These are phyloP conservation scores for Pseudoatta argentina DNA, from an alignment of 1,140 invertebrate species.

Conservation along the genomic window DNA sequence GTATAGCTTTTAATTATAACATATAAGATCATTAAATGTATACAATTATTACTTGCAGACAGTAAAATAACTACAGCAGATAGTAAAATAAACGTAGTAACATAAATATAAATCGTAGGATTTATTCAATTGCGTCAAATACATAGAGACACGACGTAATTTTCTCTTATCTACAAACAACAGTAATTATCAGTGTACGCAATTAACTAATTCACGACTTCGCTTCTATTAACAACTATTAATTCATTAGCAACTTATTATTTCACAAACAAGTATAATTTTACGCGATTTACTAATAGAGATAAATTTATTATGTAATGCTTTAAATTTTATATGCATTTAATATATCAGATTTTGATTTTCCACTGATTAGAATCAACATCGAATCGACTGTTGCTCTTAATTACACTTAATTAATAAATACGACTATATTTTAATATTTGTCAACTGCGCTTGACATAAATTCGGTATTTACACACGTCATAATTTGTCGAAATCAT, in stretches of 20 bases:
- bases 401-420: too few relatives aligned
- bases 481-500: neutral
- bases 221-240: neutral
- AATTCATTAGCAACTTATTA: neutral
- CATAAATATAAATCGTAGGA: neutral
- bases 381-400: too few relatives aligned
- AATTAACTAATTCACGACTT: neutral
- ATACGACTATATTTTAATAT: neutral
- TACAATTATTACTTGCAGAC: neutral
- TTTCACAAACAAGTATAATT: neutral
- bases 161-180: neutral
- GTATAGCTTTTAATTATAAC: neutral
- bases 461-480: neutral
- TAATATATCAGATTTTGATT: constrained; percentile 5
- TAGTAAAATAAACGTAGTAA: neutral
- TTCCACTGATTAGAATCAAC: neutral
- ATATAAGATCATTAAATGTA: neutral
- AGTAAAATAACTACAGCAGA: neutral
- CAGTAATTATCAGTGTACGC: neutral
- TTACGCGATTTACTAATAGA: neutral
- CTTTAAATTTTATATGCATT: neutral
- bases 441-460: neutral
- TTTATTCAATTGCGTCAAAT: neutral
- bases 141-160: neutral
- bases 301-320: neutral